phyloP scores from a whole-genome alignment of 2,113 vertebrate species.

The Halichoerus grypus region DNA sequence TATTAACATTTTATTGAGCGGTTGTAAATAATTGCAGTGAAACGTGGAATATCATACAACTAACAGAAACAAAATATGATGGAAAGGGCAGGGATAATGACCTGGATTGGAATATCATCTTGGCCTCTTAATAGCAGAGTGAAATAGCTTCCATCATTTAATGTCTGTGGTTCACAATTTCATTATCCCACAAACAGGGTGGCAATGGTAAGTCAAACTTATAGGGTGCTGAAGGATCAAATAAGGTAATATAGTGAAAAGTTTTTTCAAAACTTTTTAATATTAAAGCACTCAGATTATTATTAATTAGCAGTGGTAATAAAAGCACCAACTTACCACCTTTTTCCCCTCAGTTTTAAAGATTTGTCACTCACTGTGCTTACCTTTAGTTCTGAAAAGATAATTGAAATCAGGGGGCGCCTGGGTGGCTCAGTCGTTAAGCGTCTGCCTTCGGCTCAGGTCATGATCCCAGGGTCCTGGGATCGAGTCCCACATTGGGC shows the following conservation, averaged over 20 bases:
- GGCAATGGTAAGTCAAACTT: neutral
- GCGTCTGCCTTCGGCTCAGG: too few species aligned
- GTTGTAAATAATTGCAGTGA: neutral
- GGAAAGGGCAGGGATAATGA: neutral
- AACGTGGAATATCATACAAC: neutral
- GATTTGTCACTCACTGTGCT: neutral
- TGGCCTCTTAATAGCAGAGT: neutral
- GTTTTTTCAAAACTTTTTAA: neutral
- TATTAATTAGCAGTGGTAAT: neutral
- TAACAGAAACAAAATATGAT: neutral
- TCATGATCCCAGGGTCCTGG: too few species aligned
- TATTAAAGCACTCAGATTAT: neutral
- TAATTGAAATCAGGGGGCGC: neutral
- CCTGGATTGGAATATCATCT: neutral
- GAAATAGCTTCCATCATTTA: neutral
- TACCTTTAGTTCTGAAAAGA: slow-evolving; percentile 10
- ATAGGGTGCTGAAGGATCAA: neutral
- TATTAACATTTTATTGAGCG: neutral
- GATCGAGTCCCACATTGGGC: too few species aligned
- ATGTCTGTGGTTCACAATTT: neutral
- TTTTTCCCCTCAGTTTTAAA: neutral
- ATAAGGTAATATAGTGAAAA: neutral
- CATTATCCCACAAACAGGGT: neutral
- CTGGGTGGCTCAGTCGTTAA: too few species aligned
- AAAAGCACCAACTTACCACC: neutral